A percentile compares a stretch with the other conserved stretches of the same genome.
Conservation (phyloP, 2,113 vertebrate species). For the Lepus europaeus region DNA sequence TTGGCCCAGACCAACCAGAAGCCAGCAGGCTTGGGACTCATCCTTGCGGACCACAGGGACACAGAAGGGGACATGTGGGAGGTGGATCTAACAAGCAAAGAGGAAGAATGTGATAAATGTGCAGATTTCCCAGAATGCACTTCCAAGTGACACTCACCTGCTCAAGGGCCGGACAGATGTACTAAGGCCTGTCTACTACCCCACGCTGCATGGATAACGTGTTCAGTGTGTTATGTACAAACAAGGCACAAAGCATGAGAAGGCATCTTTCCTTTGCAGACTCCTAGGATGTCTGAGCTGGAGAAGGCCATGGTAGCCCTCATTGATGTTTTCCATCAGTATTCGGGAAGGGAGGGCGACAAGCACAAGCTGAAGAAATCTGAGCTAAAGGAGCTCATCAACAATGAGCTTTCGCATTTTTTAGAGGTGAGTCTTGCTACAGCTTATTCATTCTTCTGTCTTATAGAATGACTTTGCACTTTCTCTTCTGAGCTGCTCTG, state of each 20-base stretch:
- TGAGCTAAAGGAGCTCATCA: conserved; percentile 92
- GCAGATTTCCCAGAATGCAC: too few species aligned
- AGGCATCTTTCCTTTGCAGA: not conserved
- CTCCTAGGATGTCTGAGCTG: conserved; percentile 89
- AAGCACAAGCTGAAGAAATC: conserved; percentile 93
- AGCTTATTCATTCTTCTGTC: not conserved
- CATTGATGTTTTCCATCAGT: conserved; percentile 91
- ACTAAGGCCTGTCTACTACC: not conserved
- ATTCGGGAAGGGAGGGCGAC: conserved; percentile 92
- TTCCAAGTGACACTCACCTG: not conserved
- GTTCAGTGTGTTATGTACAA: accelerated
- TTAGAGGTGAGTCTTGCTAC: conserved; percentile 87
- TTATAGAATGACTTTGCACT: not conserved
- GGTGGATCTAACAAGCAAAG: not conserved
- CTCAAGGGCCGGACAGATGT: not conserved
- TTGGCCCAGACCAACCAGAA: not conserved
- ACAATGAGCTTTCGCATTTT: conserved; percentile 89
- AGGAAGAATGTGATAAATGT: accelerated
- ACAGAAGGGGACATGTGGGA: not conserved
- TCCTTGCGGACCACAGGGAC: not conserved
- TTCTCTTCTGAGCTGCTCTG: not conserved
- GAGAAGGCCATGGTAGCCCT: conserved; percentile 91
- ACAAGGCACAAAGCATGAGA: not conserved
- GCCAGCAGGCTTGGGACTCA: not conserved
- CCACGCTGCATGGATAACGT: not conserved